Conservation (phyloP, 2,888 invertebrate species). For the Scaptomyza reducta region DNA sequence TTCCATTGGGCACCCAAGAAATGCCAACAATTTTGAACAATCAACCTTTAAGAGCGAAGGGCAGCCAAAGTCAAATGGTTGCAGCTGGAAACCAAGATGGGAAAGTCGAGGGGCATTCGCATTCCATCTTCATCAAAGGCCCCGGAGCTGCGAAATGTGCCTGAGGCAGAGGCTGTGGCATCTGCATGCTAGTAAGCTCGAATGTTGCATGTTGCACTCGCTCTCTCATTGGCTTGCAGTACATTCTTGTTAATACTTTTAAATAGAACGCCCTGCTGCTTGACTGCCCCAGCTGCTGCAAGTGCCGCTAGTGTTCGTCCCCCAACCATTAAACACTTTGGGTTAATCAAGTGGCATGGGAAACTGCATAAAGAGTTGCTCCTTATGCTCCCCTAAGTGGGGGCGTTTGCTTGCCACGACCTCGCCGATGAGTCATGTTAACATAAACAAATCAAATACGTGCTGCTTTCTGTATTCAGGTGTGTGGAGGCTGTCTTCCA, state of each 20-base stretch:
- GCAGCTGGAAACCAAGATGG: slow-evolving; percentile 55
- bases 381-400: slow-evolving; percentile 36
- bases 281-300: slow-evolving; percentile 27
- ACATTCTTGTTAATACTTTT: slow-evolving; percentile 40
- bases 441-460: slow-evolving; percentile 60
- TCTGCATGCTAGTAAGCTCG: slow-evolving; percentile 49
- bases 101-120: slow-evolving; percentile 31
- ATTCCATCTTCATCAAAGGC: slow-evolving; percentile 77
- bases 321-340: slow-evolving; percentile 35
- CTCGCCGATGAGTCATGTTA: slow-evolving; percentile 67
- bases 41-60: slow-evolving; percentile 59
- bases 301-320: slow-evolving; percentile 31
- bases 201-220: slow-evolving; percentile 61
- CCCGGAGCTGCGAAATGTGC: slow-evolving; percentile 28
- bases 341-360: slow-evolving; percentile 79
- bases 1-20: slow-evolving; percentile 41
- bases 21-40: slow-evolving; percentile 68
- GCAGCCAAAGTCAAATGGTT: slow-evolving; percentile 71
- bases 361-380: slow-evolving; percentile 46
- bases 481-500: slow-evolving; percentile 48
- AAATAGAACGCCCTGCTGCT: slow-evolving; percentile 53
- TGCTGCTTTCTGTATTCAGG: slow-evolving; percentile 49
- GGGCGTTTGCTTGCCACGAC: slow-evolving; percentile 45
- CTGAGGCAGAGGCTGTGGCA: slow-evolving; percentile 43
- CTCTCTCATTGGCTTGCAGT: slow-evolving; percentile 54